These are phyloP conservation scores for Hepsetus odoe DNA, from an alignment of 2,113 vertebrate genomes.

Conservation along the genomic window DNA sequence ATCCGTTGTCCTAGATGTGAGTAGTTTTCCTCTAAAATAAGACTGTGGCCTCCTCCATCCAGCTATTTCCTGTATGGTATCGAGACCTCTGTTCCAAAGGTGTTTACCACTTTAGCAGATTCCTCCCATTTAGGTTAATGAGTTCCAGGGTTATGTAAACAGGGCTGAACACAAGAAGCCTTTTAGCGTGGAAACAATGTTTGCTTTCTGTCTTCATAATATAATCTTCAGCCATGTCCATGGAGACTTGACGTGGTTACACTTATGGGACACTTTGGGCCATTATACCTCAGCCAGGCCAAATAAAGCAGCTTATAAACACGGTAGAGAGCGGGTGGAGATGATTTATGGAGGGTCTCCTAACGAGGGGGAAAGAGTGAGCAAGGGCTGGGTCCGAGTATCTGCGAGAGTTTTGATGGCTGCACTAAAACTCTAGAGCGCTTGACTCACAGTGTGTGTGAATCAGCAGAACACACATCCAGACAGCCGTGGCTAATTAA, in stretches of 20 bases:
- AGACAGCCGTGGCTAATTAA: conserved; percentile 18
- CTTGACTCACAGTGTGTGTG: conserved; percentile 13
- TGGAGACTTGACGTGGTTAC: not conserved
- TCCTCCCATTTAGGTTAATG: conserved; percentile 6
- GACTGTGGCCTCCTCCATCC: not conserved
- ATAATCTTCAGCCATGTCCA: not conserved
- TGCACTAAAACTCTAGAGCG: not conserved
- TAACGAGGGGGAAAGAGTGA: not conserved
- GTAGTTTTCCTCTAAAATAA: not conserved
- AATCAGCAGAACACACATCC: conserved; percentile 27
- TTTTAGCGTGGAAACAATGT: not conserved
- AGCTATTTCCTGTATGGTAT: not conserved
- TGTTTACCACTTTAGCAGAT: not conserved
- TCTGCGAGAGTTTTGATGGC: not conserved
- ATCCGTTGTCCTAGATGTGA: not conserved
- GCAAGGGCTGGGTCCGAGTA: not conserved
- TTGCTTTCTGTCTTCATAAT: not conserved
- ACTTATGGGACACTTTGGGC: not conserved
- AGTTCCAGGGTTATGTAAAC: not conserved
- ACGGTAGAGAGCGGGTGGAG: not conserved
- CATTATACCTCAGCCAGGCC: not conserved
- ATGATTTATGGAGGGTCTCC: not conserved
- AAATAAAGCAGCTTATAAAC: not conserved
- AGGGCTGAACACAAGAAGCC: not conserved
- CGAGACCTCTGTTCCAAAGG: not conserved